Evolutionary conservation across 2,113 vertebrate species (phyloP), one percentile per base, ranked within the genome.

Genomic region (Amphiprion percula): DNA sequence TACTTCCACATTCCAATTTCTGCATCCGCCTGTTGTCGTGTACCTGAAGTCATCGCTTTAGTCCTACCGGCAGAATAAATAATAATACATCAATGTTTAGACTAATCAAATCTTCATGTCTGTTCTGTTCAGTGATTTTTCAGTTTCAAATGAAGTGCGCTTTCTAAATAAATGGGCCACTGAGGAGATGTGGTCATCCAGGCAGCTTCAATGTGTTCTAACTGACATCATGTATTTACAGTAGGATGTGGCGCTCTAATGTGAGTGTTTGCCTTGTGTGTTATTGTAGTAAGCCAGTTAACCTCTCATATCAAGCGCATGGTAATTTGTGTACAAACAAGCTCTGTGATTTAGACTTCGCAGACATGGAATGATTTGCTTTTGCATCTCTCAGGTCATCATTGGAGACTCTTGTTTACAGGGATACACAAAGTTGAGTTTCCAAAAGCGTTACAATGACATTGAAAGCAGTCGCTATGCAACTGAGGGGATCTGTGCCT

Each of bases 381-480:
- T 78, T 83, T 68, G 62, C 21, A 71, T 80, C 74, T 77, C 39
- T 12, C 9, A 7, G 74, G 80, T 84, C 68, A 75, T 88, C 78
- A 47, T 1, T 58, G 70, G 67, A 80, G 49, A 82, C 70, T 67
- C 68, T 86, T 83, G 78, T 85, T 90, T 82, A 88, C 72, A 75
- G 60, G 37, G 37, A 74, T 70, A 41, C 49, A 77, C 86, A 85
- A 71, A 82, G 79, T 79, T 78, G 67, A 69, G 53, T 71, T 84
- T 84, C 63, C 73, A 82, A 82, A 86, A 88, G 77, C 74, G 0
- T 58, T 62, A 24, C 24, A 52, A 67, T 86, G 83, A 89, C 89
- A 84, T 79, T 87, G 87, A 90, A 82, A 80, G 71, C 59, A 17
- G 82, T 85, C 55, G 66, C 90, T 81, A 80, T 68, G 88, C 88